Percentiles rank a stretch among this genome's conserved stretches.
Conservation (phyloP, 1,140 invertebrate species). For the Zaprionus gabonicus region DNA sequence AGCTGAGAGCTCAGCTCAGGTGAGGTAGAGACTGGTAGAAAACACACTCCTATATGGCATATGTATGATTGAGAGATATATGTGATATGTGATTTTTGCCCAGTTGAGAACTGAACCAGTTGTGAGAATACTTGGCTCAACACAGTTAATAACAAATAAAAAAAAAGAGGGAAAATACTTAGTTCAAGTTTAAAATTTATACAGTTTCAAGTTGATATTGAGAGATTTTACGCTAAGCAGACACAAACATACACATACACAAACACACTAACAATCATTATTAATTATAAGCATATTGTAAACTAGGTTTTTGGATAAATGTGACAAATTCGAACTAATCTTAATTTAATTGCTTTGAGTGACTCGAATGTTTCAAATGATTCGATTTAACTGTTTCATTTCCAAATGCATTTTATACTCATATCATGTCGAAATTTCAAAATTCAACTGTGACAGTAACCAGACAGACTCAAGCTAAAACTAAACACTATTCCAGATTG, state of each 20-base stretch:
- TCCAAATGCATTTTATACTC: constrained; percentile 16
- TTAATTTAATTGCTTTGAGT: neutral
- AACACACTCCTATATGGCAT: constrained; percentile 9
- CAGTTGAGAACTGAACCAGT: constrained; percentile 11
- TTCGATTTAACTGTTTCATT: constrained; percentile 4
- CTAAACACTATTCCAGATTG: constrained; percentile 11
- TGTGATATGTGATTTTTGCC: constrained; percentile 23
- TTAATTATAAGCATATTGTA: neutral
- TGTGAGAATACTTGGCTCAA: constrained; percentile 16
- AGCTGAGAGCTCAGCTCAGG: constrained; percentile 27
- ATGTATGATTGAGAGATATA: neutral
- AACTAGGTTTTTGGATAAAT: constrained; percentile 7
- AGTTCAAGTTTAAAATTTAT: constrained; percentile 36
- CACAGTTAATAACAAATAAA: constrained; percentile 13
- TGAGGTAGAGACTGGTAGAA: constrained; percentile 20
- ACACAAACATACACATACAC: neutral
- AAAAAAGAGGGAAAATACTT: neutral
- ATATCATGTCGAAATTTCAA: constrained; percentile 29
- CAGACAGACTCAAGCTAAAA: constrained; percentile 12
- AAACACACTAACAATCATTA: neutral
- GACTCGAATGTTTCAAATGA: constrained; percentile 11
- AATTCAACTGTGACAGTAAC: constrained; percentile 25
- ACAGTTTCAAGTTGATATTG: constrained; percentile 27
- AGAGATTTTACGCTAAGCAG: neutral
- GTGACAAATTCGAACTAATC: neutral